Base-by-base conservation (phyloP, 2,797 vertebrate genomes). In the Thalassophryne amazonica region DNA sequence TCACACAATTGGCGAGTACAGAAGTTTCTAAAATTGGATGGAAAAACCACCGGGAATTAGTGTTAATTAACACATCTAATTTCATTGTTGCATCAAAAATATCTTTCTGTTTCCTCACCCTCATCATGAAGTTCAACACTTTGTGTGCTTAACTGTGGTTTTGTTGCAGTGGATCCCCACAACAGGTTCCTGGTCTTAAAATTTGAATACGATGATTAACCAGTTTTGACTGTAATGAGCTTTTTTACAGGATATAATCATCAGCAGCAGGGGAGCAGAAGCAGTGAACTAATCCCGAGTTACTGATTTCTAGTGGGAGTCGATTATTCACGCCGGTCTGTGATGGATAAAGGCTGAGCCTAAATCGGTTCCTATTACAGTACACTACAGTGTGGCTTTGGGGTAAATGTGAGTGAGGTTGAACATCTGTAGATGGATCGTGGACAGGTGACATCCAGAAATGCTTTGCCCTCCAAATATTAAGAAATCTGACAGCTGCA, bases 211-310 rank as follows among this genome's bases (percentile, higher is more conserved):
- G 36, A 34, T 33, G 41, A 74, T 69, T 64, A 78, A 81, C 55
- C 47, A 62, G 49, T 40, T 62, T 40, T 10, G 52, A 60, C 65
- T 30, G 16, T 86, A 86, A 87, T 86, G 76, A 84, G 86, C 78
- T 84, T 86, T n/a, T 86, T 75, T 54, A 56, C 24, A 60, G 73
- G 69, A 71, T 39, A 31, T 81, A 81, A 81, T 85, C 74, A 74
- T 59, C 49, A 47, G 47, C 77, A 78, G 71, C 49, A 55, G 69
- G 79, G 67, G 60, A 67, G 73, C 65, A 66, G 54, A 41, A 5
- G 77, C 79, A 75, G 59, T 52, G 49, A 39, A 36, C 55, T 89
- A 87, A 91, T 89, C 85, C 85, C 19, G 8, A 42, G 43, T 40
- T 32, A 45, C 40, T 48, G 29, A 57, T 58, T 73, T 65, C 69